Conservation (phyloP, 2,888 invertebrate species). For the Hyposoter didymator region DNA sequence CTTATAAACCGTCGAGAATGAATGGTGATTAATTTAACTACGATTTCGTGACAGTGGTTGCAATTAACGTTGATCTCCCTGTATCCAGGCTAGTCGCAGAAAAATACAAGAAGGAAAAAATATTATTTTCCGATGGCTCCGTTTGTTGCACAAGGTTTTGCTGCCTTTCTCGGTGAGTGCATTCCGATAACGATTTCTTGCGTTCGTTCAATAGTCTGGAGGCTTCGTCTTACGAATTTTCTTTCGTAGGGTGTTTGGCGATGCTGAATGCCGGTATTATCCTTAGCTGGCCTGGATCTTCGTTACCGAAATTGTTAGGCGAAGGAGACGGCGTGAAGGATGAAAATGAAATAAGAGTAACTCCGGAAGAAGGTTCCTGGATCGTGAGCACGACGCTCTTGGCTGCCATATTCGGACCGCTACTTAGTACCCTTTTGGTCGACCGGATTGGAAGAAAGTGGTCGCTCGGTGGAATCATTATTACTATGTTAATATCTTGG, state of each 20-base stretch:
- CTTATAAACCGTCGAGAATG: not conserved
- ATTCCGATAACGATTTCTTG: not conserved
- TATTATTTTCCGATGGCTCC: constrained; percentile 34
- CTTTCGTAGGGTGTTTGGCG: constrained; percentile 21
- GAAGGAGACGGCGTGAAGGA: not conserved
- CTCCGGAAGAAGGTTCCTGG: constrained; percentile 61
- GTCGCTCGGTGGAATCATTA: constrained; percentile 52
- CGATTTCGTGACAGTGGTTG: not conserved
- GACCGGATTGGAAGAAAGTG: constrained; percentile 71
- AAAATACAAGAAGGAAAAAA: not conserved
- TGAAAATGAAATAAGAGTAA: constrained; percentile 47
- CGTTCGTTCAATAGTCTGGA: not conserved
- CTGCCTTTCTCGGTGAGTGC: constrained; percentile 42
- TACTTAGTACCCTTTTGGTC: constrained; percentile 56
- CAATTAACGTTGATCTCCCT: not conserved
- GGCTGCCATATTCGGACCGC: constrained; percentile 69
- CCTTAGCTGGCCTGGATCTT: constrained; percentile 43
- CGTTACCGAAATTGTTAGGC: constrained; percentile 42
- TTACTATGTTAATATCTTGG: constrained; percentile 65
- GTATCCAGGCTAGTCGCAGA: not conserved
- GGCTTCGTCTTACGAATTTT: not conserved
- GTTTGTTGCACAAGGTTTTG: constrained; percentile 40
- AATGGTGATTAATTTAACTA: not conserved
- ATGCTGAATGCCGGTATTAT: constrained; percentile 41
- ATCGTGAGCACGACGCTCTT: constrained; percentile 50